phyloP scores from a whole-genome alignment of 2,888 invertebrate species.

The Sinotaia quadrata region DNA sequence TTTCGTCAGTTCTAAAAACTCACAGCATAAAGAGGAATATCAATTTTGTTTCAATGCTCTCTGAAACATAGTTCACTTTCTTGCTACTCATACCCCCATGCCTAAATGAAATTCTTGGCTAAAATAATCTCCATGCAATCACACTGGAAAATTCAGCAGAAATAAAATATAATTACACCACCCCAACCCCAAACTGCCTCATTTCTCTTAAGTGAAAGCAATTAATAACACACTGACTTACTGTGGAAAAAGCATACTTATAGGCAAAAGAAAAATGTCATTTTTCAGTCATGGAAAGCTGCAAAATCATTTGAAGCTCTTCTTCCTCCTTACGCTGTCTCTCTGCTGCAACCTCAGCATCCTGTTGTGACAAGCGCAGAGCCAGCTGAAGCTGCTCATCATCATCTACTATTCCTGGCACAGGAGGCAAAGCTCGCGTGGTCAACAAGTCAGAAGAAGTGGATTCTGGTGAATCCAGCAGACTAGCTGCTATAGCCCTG shows the following conservation, averaged over 20 bases:
- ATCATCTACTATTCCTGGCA: conserved; percentile 41
- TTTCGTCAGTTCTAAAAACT: too few species aligned
- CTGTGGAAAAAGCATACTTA: background rate
- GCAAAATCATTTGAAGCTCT: conserved; percentile 68
- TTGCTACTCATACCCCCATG: too few species aligned
- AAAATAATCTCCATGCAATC: too few species aligned
- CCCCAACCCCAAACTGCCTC: background rate
- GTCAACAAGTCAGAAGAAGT: conserved; percentile 52
- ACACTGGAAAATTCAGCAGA: too few species aligned
- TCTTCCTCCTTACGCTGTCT: conserved; percentile 64
- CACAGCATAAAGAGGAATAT: too few species aligned
- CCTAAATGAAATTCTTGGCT: too few species aligned
- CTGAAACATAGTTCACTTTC: too few species aligned
- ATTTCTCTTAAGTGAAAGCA: background rate
- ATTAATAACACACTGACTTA: background rate
- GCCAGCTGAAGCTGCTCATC: conserved; percentile 68
- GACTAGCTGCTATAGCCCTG: conserved; percentile 73
- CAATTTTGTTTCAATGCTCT: too few species aligned
- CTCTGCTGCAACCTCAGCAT: conserved; percentile 21
- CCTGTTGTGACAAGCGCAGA: conserved; percentile 62
- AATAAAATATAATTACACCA: too few species aligned
- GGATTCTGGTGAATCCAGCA: conserved; percentile 71
- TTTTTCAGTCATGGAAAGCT: conserved; percentile 71
- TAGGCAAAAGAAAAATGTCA: conserved; percentile 26
- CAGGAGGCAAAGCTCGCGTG: conserved; percentile 36